Percentiles rank a stretch among this genome's conserved stretches.
Conservation (phyloP, 2,797 vertebrate genomes). For the Amniataba percoides region DNA sequence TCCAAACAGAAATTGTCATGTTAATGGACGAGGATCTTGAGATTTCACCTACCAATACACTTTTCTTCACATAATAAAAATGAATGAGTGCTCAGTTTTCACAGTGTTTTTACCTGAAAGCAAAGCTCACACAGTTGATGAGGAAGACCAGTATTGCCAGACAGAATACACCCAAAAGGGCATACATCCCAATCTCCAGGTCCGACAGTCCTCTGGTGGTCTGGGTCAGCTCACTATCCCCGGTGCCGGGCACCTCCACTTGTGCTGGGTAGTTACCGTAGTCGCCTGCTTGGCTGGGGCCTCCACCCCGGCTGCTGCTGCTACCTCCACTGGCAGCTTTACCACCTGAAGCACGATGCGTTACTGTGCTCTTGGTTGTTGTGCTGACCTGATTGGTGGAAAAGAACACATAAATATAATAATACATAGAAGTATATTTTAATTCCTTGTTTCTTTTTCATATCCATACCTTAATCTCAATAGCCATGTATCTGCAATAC, state of each 20-base stretch:
- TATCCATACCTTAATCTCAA: neutral
- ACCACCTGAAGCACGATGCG: constrained; percentile 77
- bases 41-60: neutral
- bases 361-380: constrained; percentile 86
- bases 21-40: neutral
- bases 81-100: too few relatives aligned
- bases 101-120: constrained; percentile 86
- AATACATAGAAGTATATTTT: neutral
- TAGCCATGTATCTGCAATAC: neutral
- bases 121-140: constrained; percentile 97
- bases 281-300: constrained; percentile 82
- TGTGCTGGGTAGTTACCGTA: constrained; percentile 88
- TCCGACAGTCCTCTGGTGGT: constrained; percentile 91
- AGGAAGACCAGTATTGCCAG: constrained; percentile 97
- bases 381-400: constrained; percentile 81
- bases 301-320: constrained; percentile 78
- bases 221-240: constrained; percentile 89
- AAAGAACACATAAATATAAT: neutral
- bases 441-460: neutral
- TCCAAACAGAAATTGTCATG: neutral
- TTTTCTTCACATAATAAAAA: neutral
- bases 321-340: constrained; percentile 78
- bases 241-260: constrained; percentile 86
- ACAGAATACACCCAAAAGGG: constrained; percentile 96
- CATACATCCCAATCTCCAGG: constrained; percentile 98